Base-by-base conservation (phyloP, 2,113 vertebrate genomes). In the Grus americana region DNA sequence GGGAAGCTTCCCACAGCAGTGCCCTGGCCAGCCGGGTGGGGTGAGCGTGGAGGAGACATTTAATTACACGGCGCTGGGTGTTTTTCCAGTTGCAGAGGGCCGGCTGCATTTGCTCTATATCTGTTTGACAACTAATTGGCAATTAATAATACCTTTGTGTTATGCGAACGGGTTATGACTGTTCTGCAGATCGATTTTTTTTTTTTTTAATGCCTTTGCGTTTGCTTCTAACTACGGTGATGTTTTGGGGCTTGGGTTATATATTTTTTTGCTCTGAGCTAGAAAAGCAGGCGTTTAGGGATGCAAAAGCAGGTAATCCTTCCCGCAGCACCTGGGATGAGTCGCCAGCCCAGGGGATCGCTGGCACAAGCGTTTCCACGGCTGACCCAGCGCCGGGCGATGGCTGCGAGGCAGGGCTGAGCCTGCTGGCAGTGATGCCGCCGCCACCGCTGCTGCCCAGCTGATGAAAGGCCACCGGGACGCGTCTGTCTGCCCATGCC, bases 151-250 rank as follows among this genome's bases (percentile, higher is more conserved):
- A 50, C 6, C 84, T 79, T 74, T 15, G 74, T 15, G 0, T 42
- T 24, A 71, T 16, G 78, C 70, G 87, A 71, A 91, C 1, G 6
- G 3, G 0, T 14, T 17, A n/a, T 2, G 5, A 70, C 38, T 4
- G 8, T 46, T 18, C 65, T 12, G 50, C 79, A 24, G 63, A 38
- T 71, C 3, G 0, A 54, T 50, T 74, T 3, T 52, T 52, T 52
- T 50, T 42, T 42, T 55, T 70, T 61, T 65, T 11, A 19, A 23
- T 2, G 19, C 10, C 12, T 71, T 47, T 6, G 3, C 10, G 0
- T 55, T 70, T 6, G 23, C 52, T 65, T 44, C 63, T 0, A 26
- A 29, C 36, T 0, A 5, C 46, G 4, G 65, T 0, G 0, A 2
- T 0, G 52, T 18, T 61, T 12, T 9, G 34, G 34, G 19, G 36